phyloP scores from a whole-genome alignment of 37 sponge, comb jelly and placozoan species.

The Halichondria panicea region DNA sequence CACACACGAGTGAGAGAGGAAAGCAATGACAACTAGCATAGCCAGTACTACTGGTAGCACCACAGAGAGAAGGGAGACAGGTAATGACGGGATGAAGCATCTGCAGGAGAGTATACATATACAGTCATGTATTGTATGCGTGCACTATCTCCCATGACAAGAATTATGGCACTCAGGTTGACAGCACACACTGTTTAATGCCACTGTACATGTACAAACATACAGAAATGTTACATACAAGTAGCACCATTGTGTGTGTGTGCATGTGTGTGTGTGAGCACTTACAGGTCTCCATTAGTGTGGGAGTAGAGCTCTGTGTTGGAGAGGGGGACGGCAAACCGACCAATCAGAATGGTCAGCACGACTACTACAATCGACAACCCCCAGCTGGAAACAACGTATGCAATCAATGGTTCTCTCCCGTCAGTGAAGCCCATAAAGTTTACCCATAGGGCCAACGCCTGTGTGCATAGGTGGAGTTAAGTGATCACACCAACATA shows the following conservation, averaged over 20 bases:
- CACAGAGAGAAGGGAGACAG: slow-evolving; percentile 49
- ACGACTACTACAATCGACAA: slow-evolving; percentile 26
- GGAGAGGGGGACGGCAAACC: slow-evolving; percentile 14
- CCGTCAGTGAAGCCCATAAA: slow-evolving; percentile 66
- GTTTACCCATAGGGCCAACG: slow-evolving; percentile 65
- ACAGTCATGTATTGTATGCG: not conserved
- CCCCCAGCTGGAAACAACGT: slow-evolving; percentile 60
- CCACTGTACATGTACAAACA: not conserved
- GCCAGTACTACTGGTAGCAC: slow-evolving; percentile 56
- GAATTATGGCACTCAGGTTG: not conserved
- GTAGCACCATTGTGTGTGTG: slow-evolving; percentile 18
- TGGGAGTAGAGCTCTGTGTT: not conserved
- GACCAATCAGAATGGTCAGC: slow-evolving; percentile 53
- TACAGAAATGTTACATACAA: no score
- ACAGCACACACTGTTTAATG: not conserved
- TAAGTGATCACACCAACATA: no score
- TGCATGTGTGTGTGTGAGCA: slow-evolving; percentile 14
- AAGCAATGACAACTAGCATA: slow-evolving; percentile 37
- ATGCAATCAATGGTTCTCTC: slow-evolving; percentile 59
- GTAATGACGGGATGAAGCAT: slow-evolving; percentile 70
- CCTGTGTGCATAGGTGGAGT: slow-evolving; percentile 22
- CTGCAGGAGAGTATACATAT: slow-evolving; percentile 23
- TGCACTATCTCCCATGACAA: not conserved
- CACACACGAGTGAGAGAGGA: slow-evolving; percentile 69
- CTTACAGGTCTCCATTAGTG: slow-evolving; percentile 22